Percentiles rank a stretch among this genome's conserved stretches.
phyloP scores from a whole-genome alignment of 2,797 vertebrate genomes.

The Spinus pinus region DNA sequence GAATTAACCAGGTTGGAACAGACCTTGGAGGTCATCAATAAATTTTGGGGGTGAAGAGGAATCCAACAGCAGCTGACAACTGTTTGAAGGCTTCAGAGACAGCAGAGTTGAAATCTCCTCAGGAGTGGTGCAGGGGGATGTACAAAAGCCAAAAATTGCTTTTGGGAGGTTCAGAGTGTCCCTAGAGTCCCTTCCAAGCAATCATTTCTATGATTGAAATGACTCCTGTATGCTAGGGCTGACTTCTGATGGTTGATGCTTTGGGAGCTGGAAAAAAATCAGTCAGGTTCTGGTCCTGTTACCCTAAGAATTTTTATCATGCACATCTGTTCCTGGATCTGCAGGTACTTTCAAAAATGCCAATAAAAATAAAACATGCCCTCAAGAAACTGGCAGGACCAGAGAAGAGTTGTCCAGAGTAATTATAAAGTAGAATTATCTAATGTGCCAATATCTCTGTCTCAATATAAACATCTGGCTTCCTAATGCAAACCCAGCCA shows the following conservation, averaged over 20 bases:
- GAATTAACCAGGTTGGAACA: too few species aligned
- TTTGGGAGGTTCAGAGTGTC: neutral
- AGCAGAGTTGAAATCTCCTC: fast-evolving
- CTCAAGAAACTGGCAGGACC: neutral
- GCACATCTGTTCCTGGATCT: neutral
- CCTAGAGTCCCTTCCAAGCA: neutral
- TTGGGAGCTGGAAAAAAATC: neutral
- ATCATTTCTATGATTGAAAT: neutral
- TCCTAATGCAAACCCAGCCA: neutral
- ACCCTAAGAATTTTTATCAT: neutral
- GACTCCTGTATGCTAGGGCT: neutral
- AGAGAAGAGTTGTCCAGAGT: neutral
- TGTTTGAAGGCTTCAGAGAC: neutral
- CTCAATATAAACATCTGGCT: neutral
- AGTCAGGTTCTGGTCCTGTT: neutral
- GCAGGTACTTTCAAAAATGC: neutral
- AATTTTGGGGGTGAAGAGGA: neutral
- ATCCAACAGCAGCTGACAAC: neutral
- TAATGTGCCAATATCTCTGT: neutral
- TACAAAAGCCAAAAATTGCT: neutral
- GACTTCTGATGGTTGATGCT: neutral
- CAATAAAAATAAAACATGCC: neutral
- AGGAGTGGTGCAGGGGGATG: fast-evolving
- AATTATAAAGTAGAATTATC: neutral
- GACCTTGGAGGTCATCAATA: neutral